Conservation (phyloP, 2,113 vertebrate genomes). For the Ceyx cyanopectus region DNA sequence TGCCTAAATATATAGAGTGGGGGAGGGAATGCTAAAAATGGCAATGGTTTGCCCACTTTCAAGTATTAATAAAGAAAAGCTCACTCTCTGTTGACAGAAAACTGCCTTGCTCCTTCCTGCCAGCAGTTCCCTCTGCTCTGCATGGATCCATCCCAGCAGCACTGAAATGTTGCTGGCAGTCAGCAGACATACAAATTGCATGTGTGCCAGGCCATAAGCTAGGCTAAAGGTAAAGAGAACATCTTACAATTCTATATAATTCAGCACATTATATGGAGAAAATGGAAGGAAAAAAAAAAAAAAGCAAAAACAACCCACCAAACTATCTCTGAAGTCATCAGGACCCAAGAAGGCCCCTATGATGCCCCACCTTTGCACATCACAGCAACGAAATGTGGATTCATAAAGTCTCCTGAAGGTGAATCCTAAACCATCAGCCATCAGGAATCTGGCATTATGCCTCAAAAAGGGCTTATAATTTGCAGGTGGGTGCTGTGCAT, state of each 20-base stretch:
- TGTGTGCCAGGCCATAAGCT: not conserved
- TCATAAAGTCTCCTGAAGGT: not conserved
- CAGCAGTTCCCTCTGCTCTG: not conserved
- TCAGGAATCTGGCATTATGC: not conserved
- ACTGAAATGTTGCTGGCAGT: not conserved
- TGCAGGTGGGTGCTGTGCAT: not conserved
- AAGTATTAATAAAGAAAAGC: not conserved
- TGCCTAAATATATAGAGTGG: not conserved
- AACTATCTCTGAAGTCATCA: not conserved
- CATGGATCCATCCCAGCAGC: too few relatives aligned
- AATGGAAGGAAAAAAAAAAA: not conserved
- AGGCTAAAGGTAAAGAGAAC: not conserved
- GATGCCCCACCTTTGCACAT: not conserved
- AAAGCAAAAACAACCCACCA: too few relatives aligned
- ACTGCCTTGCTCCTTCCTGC: not conserved
- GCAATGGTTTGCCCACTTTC: not conserved
- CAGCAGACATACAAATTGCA: fast-evolving
- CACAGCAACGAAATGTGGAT: fast-evolving
- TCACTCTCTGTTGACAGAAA: not conserved
- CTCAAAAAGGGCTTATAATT: constrained; percentile 11
- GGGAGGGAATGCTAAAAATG: not conserved
- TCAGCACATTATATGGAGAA: not conserved
- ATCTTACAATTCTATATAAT: not conserved
- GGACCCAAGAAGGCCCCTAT: not conserved
- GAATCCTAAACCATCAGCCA: not conserved